A percentile compares a stretch with the other conserved stretches of the same genome.
phyloP scores from a whole-genome alignment of 2,888 invertebrate genomes.

The Aphidoletes aphidimyza region DNA sequence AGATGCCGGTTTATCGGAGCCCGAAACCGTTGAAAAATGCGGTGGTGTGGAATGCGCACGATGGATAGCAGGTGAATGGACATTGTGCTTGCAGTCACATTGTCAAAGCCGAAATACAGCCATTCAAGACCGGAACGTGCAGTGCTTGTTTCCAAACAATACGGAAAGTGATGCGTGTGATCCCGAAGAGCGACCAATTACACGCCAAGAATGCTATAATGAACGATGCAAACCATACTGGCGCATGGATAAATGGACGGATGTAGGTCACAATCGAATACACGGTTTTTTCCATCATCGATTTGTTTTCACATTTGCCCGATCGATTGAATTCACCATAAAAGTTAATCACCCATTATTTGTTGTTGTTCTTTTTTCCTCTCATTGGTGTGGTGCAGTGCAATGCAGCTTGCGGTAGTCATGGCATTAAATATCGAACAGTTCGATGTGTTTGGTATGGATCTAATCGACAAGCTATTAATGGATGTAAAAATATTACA shows the following conservation, averaged over 20 bases:
- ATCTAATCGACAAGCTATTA: constrained; percentile 83
- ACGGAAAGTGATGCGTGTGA: constrained; percentile 70
- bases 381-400: constrained; percentile 71
- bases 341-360: neutral
- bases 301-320: neutral
- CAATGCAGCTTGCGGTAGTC: constrained; percentile 81
- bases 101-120: constrained; percentile 83
- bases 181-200: constrained; percentile 77
- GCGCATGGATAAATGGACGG: constrained; percentile 92
- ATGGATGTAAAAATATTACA: constrained; percentile 81
- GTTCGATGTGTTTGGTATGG: constrained; percentile 94
- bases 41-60: constrained; percentile 77
- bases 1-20: constrained; percentile 75
- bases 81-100: constrained; percentile 75
- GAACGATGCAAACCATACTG: constrained; percentile 89
- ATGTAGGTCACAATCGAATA: constrained; percentile 74
- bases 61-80: constrained; percentile 79
- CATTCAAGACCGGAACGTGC: constrained; percentile 75
- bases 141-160: constrained; percentile 68
- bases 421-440: constrained; percentile 87
- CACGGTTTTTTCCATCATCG: neutral
- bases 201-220: constrained; percentile 82
- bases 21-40: constrained; percentile 73
- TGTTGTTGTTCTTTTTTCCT: neutral
- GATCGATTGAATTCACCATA: neutral